Conservation (phyloP, 1,140 invertebrate species). For the Caenorhabditis tropicalis region DNA sequence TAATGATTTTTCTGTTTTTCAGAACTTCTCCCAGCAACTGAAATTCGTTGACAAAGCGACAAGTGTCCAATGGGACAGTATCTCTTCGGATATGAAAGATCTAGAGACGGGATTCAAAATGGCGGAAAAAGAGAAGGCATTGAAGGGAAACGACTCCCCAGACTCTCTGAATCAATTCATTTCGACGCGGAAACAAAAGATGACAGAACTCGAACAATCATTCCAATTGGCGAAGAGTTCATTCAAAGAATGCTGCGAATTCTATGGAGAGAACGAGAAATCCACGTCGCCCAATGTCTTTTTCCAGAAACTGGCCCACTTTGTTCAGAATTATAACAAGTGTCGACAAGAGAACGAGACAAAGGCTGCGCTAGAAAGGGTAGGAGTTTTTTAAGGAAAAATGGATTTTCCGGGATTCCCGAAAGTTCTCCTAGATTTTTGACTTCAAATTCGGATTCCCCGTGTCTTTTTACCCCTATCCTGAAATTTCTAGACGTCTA, state of each 20-base stretch:
- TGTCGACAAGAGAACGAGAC: constrained; percentile 55
- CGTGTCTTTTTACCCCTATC: too few species aligned
- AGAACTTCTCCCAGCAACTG: constrained; percentile 63
- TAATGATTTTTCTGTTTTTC: background rate
- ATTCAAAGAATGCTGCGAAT: constrained; percentile 62
- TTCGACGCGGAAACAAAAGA: constrained; percentile 47
- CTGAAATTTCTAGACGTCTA: too few species aligned
- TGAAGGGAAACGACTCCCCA: constrained; percentile 59
- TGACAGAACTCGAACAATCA: constrained; percentile 48
- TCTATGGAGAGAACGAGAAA: constrained; percentile 62
- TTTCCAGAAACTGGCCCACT: constrained; percentile 60
- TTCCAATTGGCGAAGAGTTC: constrained; percentile 54
- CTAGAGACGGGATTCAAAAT: constrained; percentile 57
- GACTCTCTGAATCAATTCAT: constrained; percentile 56
- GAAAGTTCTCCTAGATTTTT: too few species aligned
- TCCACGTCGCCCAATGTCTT: constrained; percentile 57
- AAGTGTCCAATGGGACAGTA: constrained; percentile 57
- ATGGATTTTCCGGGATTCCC: too few species aligned
- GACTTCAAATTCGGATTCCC: too few species aligned
- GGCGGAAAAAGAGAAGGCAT: constrained; percentile 58
- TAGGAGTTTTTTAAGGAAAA: background rate
- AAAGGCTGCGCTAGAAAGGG: constrained; percentile 46
- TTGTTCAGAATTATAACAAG: constrained; percentile 59
- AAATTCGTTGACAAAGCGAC: constrained; percentile 69
- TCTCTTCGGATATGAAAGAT: constrained; percentile 57